These are phyloP conservation scores for Phaetusa simplex DNA, from an alignment of 2,113 vertebrate species.

Conservation along the genomic window DNA sequence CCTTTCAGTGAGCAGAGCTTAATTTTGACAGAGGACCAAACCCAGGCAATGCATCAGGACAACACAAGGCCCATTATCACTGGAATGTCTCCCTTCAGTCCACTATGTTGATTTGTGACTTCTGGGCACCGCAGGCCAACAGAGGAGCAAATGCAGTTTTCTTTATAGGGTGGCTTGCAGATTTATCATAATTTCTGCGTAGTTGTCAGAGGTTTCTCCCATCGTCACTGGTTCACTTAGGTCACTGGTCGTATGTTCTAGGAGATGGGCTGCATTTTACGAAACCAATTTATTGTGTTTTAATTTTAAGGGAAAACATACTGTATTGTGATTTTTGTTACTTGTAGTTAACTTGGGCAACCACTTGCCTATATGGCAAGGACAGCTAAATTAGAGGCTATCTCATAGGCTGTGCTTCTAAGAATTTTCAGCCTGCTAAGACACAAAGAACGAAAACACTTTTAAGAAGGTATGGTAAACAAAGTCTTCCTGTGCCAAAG, in stretches of 20 bases:
- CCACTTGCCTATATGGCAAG: not conserved
- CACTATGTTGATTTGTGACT: not conserved
- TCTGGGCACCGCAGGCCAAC: not conserved
- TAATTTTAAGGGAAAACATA: not conserved
- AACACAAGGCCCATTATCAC: not conserved
- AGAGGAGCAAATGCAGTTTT: not conserved
- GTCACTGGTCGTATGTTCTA: not conserved
- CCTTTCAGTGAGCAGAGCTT: not conserved
- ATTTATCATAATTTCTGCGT: not conserved
- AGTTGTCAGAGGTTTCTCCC: not conserved
- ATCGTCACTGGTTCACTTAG: not conserved
- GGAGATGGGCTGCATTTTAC: not conserved
- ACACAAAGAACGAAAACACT: not conserved
- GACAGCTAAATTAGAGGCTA: not conserved
- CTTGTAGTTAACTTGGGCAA: not conserved
- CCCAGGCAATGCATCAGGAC: not conserved
- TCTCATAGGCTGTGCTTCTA: not conserved
- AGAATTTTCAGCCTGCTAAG: not conserved
- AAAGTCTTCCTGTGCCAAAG: not conserved
- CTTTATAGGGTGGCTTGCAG: not conserved
- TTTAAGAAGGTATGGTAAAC: not conserved
- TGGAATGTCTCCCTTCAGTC: not conserved
- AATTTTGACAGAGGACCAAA: not conserved
- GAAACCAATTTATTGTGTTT: not conserved
- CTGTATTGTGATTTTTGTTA: not conserved